Conservation (phyloP, 1,140 invertebrate genomes). For the Calycopis cecrops region DNA sequence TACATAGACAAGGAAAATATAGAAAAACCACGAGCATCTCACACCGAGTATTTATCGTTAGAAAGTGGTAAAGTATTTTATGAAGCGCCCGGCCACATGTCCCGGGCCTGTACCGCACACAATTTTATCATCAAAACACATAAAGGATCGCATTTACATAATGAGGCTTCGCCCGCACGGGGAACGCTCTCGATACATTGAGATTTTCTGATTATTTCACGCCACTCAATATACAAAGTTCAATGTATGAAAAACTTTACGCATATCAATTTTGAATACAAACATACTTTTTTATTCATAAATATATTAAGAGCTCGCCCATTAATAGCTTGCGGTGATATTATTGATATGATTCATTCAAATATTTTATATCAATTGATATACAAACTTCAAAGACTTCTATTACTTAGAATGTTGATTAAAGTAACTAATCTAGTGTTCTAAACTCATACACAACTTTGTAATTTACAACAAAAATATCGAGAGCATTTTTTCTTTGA, state of each 20-base stretch:
- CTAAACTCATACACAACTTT: no score
- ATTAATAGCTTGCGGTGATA: no score
- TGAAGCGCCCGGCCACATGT: conserved; percentile 16
- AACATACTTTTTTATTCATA: background rate
- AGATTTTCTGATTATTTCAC: conserved; percentile 62
- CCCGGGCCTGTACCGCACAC: conserved; percentile 21
- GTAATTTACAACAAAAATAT: no score
- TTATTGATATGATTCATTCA: no score
- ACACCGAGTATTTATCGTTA: conserved; percentile 13
- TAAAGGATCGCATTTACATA: conserved; percentile 60
- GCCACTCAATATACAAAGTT: conserved; percentile 35
- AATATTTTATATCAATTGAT: no score
- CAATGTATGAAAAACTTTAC: conserved; percentile 4
- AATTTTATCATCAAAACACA: conserved; percentile 62
- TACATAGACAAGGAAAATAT: background rate
- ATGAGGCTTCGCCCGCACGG: conserved; percentile 45
- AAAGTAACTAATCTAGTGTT: no score
- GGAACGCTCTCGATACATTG: conserved; percentile 41
- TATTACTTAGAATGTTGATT: no score
- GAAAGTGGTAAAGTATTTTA: conserved; percentile 30
- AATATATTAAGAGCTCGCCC: no score
- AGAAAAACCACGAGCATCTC: conserved; percentile 4
- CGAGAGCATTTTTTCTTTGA: no score
- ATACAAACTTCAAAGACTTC: no score
- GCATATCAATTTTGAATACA: conserved; percentile 2